Base-by-base conservation (phyloP, 2,113 vertebrate genomes). In the Myotis lucifugus region DNA sequence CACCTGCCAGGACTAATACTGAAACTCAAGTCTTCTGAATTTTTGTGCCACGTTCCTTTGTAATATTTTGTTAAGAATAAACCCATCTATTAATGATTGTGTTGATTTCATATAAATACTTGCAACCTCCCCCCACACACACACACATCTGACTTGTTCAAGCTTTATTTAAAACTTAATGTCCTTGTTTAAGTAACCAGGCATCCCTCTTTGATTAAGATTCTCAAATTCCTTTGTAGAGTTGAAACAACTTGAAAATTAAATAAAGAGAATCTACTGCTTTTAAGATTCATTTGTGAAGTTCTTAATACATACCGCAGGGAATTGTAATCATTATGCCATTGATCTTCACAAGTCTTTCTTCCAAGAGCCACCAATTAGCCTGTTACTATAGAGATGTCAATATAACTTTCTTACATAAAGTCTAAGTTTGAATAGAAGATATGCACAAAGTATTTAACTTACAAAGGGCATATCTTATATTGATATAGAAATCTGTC, bases 291-390 rank as follows among this genome's bases (percentile, higher is more conserved):
- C 7, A 40, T 42, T 56, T 59, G 67, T 64, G n/a, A 93, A 92
- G 25, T 40, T 96, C 32, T 93, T 88, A 88, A 91, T 15, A 67
- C 37, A 34, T 25, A 29, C 8, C 48, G 66, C 66, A 96, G 69
- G 96, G n/a, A 82, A 81, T 0, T 25, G 8, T 69, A 73, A 97
- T 70, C 7, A 66, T 84, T 93, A 81, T 37, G 5, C 70, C 15
- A 69, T 52, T 52, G 19, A 88, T 79, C 37, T 87, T 77, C 92
- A 93, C 29, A 92, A 95, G 27, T 77, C 85, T 96, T 74, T n/a
- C 9, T 2, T 96, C 3, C 12, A 56, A 73, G 78, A 92, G 72
- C 13, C 82, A 46, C 48, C 52, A 88, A 95, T 95, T 27, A 89
- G 34, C 17, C 23, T 23, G 9, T 76, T 85, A 64, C 52, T 92